Evolutionary conservation across 92 coral and sea anemone genomes (phyloP), one percentile per base, ranked within the genome.

Genomic region (Porites divaricata): DNA sequence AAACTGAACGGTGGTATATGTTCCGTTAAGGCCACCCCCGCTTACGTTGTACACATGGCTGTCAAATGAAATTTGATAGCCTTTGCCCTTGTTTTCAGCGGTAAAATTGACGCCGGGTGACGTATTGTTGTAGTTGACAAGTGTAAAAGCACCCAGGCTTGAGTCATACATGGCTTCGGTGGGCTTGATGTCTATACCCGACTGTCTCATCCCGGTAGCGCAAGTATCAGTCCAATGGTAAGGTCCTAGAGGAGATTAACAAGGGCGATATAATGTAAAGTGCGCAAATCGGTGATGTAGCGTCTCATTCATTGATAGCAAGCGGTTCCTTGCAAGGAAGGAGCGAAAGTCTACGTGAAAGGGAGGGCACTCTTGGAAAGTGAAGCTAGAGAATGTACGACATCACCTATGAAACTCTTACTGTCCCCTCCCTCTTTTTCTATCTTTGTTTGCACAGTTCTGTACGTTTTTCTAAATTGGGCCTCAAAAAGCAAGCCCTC

Each of bases 11-110:
- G 88, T 56, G 17, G 41, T 64, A 51, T 58, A 90, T 4, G 68
- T 76, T 19, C 88, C 92, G 9, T 66, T 25, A 28, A 93, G 75
- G 2, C 88, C 89, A 56, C 93, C 96, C 2, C 83, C 89, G 17
- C 88, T 82, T 28, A 93, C 85, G 24, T 61, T 77, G 56, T 17
- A 77, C 9, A 61, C 17, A 52, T 10, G 5, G 2, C 41, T 10
- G 17, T 41, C 41, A n/a, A 73, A 73, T 19, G 77, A 73, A 1
- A 73, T 41, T 20, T 22, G 12, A 9, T 52, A 5, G 56, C 0
- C 0, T 13, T 22, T 17, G 35, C 56, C 56, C 17, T 13, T 20
- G 77, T 73, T 73, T 1, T 0, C 0, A 19, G 7, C 51, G 0
- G 76, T 80, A 35, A 80, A 80, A n/a, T 80, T 70, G 25, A 53